Base-by-base conservation (phyloP, 2,888 invertebrate species). In the Acronicta alni region DNA sequence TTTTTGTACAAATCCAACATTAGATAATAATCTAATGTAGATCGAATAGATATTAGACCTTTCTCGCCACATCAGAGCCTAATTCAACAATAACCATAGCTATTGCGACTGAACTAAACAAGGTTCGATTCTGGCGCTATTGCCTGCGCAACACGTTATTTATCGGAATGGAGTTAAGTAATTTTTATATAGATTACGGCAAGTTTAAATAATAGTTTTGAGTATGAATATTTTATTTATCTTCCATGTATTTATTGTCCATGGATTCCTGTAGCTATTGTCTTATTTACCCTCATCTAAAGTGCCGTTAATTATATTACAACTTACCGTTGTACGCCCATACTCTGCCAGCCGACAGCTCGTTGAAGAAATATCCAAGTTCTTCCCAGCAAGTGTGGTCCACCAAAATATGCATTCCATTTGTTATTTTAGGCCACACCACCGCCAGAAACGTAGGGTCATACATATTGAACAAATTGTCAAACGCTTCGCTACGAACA, bases 311-410 rank as follows among this genome's bases (percentile, higher is more conserved):
- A 57, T 57, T 54, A 37, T 46, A 39, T 48, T 64, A 60, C 18
- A 18, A 84, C 94, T 93, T 80, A 95, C 95, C 92, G 77, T 83
- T 91, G 56, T 94, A 88, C 0, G 95, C 94, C 95, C 95, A 95
- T 37, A 88, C 86, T 57, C 88, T 86, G 7, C 92, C 94, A n/a
- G 86, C 89, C 0, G 84, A 76, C 62, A 95, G 77, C 57, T 93
- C 95, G 66, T 77, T 87, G 61, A 92, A 89, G 71, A 94, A 91
- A 59, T 86, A 78, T 38, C 87, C 87, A 57, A 95, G 71, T 63
- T 95, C 93, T 1, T 87, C 84, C 85, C 91, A 92, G 80, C 95
- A 95, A 9, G 77, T 67, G 12, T 79, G 67, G n/a, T 88, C 88
- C 47, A 95, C 68, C 57, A 84, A 82, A 66, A 94, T 79, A 78